Evolutionary conservation across 2,888 invertebrate genomes (phyloP).

Genomic region (Pegoplata infirma): DNA sequence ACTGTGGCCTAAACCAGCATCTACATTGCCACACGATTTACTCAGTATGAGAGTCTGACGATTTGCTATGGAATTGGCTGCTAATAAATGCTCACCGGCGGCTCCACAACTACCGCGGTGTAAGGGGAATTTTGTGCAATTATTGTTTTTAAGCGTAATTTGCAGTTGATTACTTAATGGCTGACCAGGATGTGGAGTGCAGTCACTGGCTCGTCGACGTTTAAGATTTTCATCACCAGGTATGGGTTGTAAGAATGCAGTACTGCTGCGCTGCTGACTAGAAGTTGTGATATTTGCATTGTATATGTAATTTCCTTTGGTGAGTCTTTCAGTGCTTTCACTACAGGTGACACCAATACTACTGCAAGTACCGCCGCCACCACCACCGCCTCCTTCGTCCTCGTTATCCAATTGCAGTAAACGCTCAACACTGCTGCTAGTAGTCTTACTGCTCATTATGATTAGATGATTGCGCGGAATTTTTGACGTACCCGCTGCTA

Average conservation of each 20-base stretch:
- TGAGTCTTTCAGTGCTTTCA: slow-evolving; percentile 63
- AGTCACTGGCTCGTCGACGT: slow-evolving; percentile 74
- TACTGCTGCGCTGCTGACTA: slow-evolving; percentile 61
- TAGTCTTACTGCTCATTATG: slow-evolving; percentile 68
- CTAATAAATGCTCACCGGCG: slow-evolving; percentile 75
- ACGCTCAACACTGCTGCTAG: slow-evolving; percentile 67
- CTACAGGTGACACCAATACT: slow-evolving; percentile 61
- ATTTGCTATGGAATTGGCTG: slow-evolving; percentile 76
- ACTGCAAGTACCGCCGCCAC: slow-evolving; percentile 5
- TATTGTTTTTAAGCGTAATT: slow-evolving; percentile 75
- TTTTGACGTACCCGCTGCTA: slow-evolving; percentile 59
- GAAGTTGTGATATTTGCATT: slow-evolving; percentile 64
- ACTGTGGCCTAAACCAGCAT: slow-evolving; percentile 65
- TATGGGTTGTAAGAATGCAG: slow-evolving; percentile 65
- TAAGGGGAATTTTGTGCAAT: slow-evolving; percentile 70
- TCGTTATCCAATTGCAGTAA: slow-evolving; percentile 65
- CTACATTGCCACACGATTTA: slow-evolving; percentile 76
- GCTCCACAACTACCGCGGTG: slow-evolving; percentile 77
- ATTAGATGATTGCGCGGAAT: slow-evolving; percentile 62
- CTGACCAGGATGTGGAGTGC: slow-evolving; percentile 67
- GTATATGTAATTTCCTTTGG: slow-evolving; percentile 60
- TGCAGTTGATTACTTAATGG: slow-evolving; percentile 72
- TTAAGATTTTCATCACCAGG: slow-evolving; percentile 68
- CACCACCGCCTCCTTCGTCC: slow-evolving; percentile 41
- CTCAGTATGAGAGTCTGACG: slow-evolving; percentile 76